Base-by-base conservation (phyloP, 2,113 vertebrate species). In the Rhea americana region DNA sequence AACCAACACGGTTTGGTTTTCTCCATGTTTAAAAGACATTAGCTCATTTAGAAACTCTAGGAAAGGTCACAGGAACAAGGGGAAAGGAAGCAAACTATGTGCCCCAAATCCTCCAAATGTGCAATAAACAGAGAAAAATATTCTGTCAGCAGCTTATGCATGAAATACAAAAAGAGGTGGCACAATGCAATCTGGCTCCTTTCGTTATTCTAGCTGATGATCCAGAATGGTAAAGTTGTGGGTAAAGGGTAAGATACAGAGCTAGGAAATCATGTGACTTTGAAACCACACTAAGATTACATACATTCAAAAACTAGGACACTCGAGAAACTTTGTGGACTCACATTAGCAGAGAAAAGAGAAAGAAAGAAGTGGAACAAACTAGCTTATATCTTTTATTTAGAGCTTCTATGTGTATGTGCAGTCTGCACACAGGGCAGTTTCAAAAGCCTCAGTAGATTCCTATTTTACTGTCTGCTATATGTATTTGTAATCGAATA, bases 301-400 rank as follows among this genome's bases (percentile, higher is more conserved):
- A 92, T 68, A 79, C 67, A 92, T 89, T 74, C 91, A 94, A 94
- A 95, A 94, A 65, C 76, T 93, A 94, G 83, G 70, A 89, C 87
- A 91, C 70, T 94, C 4, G 11, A 70, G 53, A 94, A 88, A 83
- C 93, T 94, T 90, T 94, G 75, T 66, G 85, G 93, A 94, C 85
- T 79, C 82, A 65, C 83, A 89, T 92, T 92, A 95, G 93, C 91
- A 89, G 92, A 96, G 92, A 87, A 94, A 94, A 93, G 93, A 95
- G 88, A 94, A 89, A 85, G 83, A 95, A 70, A 93, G 72, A 92
- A 80, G 87, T 94, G 82, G 90, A 90, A 93, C 90, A 93, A 93
- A 50, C 82, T 71, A 92, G 87, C 80, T 28, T 41, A 43, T 8
- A 65, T 65, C 90, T 87, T 81, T 91, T 85, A 80, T 41, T 92